Conservation (phyloP, 2,113 vertebrate genomes). For the Cygnus buccinator region DNA sequence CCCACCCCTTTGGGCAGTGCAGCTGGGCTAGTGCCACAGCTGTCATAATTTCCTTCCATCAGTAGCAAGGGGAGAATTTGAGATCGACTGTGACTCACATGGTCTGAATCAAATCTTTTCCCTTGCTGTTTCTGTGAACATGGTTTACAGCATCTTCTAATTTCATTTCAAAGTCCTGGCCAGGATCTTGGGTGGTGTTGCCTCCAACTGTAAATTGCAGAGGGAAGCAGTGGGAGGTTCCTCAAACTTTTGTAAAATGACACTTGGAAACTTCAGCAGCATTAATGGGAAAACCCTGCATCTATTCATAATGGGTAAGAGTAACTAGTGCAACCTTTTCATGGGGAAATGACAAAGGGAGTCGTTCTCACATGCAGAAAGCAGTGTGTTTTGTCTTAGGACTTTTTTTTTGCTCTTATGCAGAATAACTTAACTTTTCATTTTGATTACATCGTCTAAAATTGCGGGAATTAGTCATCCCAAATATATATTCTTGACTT, state of each 20-base stretch:
- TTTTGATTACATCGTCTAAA: not conserved
- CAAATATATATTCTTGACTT: not conserved
- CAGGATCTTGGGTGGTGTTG: not conserved
- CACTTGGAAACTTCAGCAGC: constrained; percentile 27
- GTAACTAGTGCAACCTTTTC: not conserved
- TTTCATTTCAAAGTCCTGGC: not conserved
- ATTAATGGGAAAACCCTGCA: not conserved
- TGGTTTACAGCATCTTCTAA: not conserved
- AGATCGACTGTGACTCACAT: constrained; percentile 23
- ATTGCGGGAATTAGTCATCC: not conserved
- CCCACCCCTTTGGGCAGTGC: not conserved
- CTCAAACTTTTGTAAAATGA: not conserved
- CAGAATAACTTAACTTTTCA: not conserved
- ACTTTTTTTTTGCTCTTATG: not conserved
- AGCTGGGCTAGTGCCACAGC: not conserved
- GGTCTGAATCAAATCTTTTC: not conserved
- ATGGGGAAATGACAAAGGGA: not conserved
- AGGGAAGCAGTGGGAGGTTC: not conserved
- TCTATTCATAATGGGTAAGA: not conserved
- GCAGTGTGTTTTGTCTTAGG: not conserved
- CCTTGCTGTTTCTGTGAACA: not conserved
- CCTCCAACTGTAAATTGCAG: not conserved
- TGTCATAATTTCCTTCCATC: not conserved
- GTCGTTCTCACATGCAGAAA: not conserved
- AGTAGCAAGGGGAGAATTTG: not conserved